Evolutionary conservation across 2,113 vertebrate genomes (phyloP).

Genomic region (Turnix velox): DNA sequence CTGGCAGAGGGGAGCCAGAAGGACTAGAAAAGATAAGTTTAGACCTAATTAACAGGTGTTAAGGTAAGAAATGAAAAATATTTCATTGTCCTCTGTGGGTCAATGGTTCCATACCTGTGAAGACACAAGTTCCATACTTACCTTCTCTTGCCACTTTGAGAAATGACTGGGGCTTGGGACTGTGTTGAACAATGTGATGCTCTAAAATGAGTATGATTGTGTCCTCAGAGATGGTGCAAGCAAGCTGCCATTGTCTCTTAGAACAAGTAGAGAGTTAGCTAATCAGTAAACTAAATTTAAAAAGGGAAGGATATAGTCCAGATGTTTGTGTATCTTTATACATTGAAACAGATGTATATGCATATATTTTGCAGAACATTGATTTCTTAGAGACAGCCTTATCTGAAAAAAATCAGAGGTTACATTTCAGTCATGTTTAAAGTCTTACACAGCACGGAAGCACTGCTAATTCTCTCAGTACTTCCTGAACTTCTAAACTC

Average conservation of each 20-base stretch:
- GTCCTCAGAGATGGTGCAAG: neutral
- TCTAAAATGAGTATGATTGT: neutral
- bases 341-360: neutral
- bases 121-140: too few species aligned
- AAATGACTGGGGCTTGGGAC: neutral
- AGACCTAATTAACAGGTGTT: neutral
- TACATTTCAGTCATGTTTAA: neutral
- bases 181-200: fast-evolving
- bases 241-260: neutral
- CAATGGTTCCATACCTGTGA: neutral
- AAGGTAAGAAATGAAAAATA: neutral
- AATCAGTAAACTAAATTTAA: neutral
- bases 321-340: neutral
- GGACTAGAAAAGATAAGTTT: neutral
- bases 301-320: neutral
- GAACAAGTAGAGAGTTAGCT: neutral
- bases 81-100: neutral
- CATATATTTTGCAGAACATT: neutral
- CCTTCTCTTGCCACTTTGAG: neutral
- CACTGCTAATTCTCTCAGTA: neutral
- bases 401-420: neutral
- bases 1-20: neutral
- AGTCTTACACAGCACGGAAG: neutral
- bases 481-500: neutral
- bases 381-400: neutral